Conservation (phyloP, 1,140 invertebrate genomes). For the Heterodera schachtii region DNA sequence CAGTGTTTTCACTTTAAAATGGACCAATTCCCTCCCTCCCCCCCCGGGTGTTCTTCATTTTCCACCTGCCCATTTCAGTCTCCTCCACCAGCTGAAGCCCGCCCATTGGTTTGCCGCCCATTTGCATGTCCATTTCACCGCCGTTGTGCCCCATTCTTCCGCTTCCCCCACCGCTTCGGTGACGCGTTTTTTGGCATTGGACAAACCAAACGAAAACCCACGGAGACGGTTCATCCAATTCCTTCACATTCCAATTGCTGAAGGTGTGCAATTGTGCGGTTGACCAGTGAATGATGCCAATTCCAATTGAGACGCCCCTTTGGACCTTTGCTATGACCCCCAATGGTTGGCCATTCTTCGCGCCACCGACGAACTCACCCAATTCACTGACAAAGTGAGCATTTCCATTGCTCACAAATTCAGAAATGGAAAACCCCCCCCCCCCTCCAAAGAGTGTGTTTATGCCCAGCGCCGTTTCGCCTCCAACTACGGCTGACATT, state of each 20-base stretch:
- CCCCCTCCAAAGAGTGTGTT: not conserved
- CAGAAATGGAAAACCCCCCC: too few relatives aligned
- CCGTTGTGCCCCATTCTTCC: constrained; percentile 75
- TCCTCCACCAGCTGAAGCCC: constrained; percentile 77
- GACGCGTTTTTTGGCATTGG: constrained; percentile 82
- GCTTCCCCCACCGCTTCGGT: not conserved
- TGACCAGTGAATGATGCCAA: not conserved
- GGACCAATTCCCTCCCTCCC: not conserved
- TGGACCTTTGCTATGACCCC: constrained; percentile 49
- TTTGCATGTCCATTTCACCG: constrained; percentile 92
- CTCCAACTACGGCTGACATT: constrained; percentile 77
- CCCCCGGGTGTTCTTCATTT: too few relatives aligned
- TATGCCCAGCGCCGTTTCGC: constrained; percentile 72
- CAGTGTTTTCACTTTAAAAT: too few relatives aligned
- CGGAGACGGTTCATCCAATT: constrained; percentile 76
- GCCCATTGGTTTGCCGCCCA: constrained; percentile 95
- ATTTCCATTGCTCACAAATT: not conserved
- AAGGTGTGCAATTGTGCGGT: constrained; percentile 9
- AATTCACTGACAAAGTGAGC: constrained; percentile 33
- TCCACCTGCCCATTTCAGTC: not conserved
- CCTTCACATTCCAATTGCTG: constrained; percentile 36
- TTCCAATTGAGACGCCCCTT: constrained; percentile 27
- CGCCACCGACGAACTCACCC: constrained; percentile 52
- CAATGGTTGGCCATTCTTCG: constrained; percentile 48
- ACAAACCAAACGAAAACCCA: constrained; percentile 75